Conservation (phyloP, 2,113 vertebrate genomes). For the Corapipo altera region DNA sequence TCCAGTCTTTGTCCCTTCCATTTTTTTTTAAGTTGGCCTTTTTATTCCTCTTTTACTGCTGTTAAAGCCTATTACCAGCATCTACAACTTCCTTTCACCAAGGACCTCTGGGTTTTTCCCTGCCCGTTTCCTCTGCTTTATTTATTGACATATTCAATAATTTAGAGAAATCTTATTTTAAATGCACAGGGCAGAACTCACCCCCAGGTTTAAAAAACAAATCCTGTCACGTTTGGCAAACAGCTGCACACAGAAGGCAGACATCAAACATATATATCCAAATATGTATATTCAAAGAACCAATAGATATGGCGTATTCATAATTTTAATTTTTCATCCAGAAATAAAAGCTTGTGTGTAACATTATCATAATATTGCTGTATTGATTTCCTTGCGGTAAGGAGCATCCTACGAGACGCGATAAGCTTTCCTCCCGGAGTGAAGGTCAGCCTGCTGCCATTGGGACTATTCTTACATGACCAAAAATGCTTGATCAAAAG, state of each 20-base stretch:
- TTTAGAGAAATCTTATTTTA: conserved; percentile 61
- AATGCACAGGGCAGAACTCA: conserved; percentile 51
- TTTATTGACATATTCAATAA: conserved; percentile 66
- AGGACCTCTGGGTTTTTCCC: conserved; percentile 48
- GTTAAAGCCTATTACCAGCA: neutral
- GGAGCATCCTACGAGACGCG: neutral
- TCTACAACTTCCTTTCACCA: conserved; percentile 40
- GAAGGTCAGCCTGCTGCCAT: conserved; percentile 30
- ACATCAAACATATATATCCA: neutral
- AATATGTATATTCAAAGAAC: conserved; percentile 34
- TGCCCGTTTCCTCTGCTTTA: conserved; percentile 42
- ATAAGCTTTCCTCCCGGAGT: neutral
- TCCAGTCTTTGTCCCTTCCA: neutral
- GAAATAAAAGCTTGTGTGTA: neutral
- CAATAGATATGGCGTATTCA: neutral
- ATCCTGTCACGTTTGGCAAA: conserved; percentile 33
- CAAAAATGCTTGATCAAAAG: neutral
- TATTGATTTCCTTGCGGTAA: conserved; percentile 8
- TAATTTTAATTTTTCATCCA: neutral
- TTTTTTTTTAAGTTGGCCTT: neutral
- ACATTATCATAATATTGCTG: neutral
- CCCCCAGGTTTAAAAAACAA: conserved; percentile 62
- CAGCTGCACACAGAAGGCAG: conserved; percentile 11
- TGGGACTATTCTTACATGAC: neutral
- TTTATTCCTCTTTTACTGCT: neutral